phyloP scores from a whole-genome alignment of 1,140 invertebrate species.

The Psix sp. region DNA sequence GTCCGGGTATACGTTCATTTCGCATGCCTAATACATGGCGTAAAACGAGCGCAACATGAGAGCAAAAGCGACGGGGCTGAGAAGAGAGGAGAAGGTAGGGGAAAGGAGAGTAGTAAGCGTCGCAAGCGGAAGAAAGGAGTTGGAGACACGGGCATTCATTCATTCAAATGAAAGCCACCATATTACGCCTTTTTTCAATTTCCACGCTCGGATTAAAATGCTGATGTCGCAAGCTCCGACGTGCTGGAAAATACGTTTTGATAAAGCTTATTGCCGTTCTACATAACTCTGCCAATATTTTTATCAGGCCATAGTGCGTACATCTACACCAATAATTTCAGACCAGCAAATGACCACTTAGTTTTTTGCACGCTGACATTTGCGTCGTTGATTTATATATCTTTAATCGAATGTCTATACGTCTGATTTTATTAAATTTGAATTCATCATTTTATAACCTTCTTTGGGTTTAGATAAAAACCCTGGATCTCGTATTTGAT shows the following conservation, averaged over 20 bases:
- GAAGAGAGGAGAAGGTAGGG: constrained; percentile 8
- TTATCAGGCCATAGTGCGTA: constrained; percentile 35
- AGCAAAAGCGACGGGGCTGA: constrained; percentile 29
- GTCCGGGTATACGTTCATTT: constrained; percentile 69
- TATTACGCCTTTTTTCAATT: constrained; percentile 65
- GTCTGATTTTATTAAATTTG: no score
- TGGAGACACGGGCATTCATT: constrained; percentile 55
- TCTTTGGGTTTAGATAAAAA: no score
- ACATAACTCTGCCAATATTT: constrained; percentile 43
- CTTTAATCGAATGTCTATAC: constrained; percentile 20
- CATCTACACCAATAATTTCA: constrained; percentile 23
- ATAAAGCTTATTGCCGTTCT: constrained; percentile 60
- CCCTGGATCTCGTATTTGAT: no score
- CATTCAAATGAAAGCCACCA: constrained; percentile 63
- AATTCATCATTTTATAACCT: no score
- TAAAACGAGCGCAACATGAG: constrained; percentile 44
- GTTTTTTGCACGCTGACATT: constrained; percentile 14
- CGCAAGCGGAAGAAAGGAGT: constrained; percentile 52
- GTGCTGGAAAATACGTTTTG: constrained; percentile 61
- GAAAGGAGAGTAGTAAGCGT: constrained; percentile 16
- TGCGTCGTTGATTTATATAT: no score
- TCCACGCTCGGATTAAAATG: constrained; percentile 65
- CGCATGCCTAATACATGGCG: constrained; percentile 68
- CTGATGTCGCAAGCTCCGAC: constrained; percentile 57
- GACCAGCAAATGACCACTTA: constrained; percentile 23